Base-by-base conservation (phyloP, 64 coral and sea anemone genomes). In the Actinia tenebrosa region DNA sequence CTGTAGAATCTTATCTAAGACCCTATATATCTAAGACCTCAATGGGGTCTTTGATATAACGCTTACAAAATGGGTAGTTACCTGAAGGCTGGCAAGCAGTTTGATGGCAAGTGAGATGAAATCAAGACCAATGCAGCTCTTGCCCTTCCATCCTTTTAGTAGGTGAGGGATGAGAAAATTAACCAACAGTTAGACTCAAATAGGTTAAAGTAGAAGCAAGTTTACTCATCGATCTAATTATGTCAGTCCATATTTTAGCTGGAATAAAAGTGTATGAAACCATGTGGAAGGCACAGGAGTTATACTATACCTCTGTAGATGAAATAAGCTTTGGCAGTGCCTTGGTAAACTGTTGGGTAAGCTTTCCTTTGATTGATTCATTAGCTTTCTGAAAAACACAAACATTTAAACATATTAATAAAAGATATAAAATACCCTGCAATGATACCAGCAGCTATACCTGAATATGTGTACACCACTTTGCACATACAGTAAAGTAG, bases 111-210 rank as follows among this genome's bases (percentile, higher is more conserved):
- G 83, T 95, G 87, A 60, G 89, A 93, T 75, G 97, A 93, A 62
- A 99, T 91, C 37, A 99, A 83, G 60, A 94, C 92, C 45, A 94
- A 55, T 1, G 97, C 93, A 68, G 93, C 91, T 47, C 91, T 84
- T 16, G 91, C 82, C 64, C 90, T 84, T 8, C 86, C 42, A 82
- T 95, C 58, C 97, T 99, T 84, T 75, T 26, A 2, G 7, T 66
- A 66, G 56, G 42, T 25, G 10, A 75, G 25, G 13, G 10, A 13
- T 23, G 46, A 69, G 16, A 85, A 1, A 59, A 83, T 0, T 84
- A 10, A 61, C 20, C 37, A 37, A 55, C 3, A 71, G 60, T 15
- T 54, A 10, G 78, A 78, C 1, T 5, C 55, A 30, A 85, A 83
- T 47, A 19, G 10, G 53, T 54, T 54, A 5, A 4, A 54, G 53